Base-by-base conservation (phyloP, 2,797 vertebrate species). In the Cephalopachus bancanus region DNA sequence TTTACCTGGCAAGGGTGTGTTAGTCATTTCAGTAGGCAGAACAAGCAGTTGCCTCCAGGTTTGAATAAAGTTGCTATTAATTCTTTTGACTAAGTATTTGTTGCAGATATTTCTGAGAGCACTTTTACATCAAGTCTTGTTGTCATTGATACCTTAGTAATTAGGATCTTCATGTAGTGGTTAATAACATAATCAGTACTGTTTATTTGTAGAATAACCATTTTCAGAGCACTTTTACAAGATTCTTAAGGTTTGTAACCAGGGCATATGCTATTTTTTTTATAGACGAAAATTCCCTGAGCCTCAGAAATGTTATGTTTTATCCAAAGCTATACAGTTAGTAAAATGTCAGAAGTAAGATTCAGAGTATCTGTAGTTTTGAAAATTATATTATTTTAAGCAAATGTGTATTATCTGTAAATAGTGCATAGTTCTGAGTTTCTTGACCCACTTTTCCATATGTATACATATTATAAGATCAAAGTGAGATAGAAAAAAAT, bases 161-260 rank as follows among this genome's bases (percentile, higher is more conserved):
- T 75, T 33, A 69, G 92, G 37, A 17, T 22, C 28, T 28, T 65
- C 81, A 83, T 4, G 4, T 19, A 44, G 10, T 20, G 6, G 65
- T 76, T 72, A 78, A 65, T 81, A 78, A 85, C 15, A 75, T 51
- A 12, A 67, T 51, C 12, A 67, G 9, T 64, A 80, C 33, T 67
- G 3, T 51, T 10, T 91, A 72, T 93, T 97, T 90, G 17, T 74
- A 78, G n/a, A 72, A 83, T 64, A 88, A 49, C 53, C 8, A 76
- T 95, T 90, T 85, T 59, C 83, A 93, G 72, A 94, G 65, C 6
- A 74, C 84, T 92, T 94, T 60, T 9, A 85, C 14, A 92, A 83
- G 26, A 55, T 92, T 88, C 57, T 92, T 57, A 81, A 76, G 78
- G 51, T 74, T 17, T 60, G 4, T 64, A 75, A 80, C 81, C 4